phyloP scores from a whole-genome alignment of 2,113 vertebrate species.

The Callorhinus ursinus region DNA sequence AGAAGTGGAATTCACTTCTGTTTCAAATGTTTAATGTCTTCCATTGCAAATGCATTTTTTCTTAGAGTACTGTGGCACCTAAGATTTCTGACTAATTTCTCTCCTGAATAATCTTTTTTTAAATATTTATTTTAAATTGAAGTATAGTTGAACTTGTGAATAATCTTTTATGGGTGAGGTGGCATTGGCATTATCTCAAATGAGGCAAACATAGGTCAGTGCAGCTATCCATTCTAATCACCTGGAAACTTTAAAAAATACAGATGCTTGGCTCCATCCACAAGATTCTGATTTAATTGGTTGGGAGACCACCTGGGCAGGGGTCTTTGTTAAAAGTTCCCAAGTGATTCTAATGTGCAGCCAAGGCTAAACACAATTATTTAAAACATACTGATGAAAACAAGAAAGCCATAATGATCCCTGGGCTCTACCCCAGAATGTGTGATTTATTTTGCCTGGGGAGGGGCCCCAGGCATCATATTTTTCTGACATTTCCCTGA shows the following conservation, averaged over 20 bases:
- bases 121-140: neutral
- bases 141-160: neutral
- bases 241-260: neutral
- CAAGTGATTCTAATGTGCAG: neutral
- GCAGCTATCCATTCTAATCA: neutral
- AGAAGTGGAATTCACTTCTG: constrained; percentile 35
- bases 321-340: neutral
- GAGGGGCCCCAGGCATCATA: neutral
- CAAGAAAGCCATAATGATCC: neutral
- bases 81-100: neutral
- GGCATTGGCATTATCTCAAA: neutral
- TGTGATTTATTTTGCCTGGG: neutral
- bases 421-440: neutral
- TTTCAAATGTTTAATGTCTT: constrained; percentile 6
- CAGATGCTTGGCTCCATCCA: neutral
- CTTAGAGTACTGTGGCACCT: neutral
- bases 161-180: neutral
- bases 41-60: neutral
- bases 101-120: neutral
- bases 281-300: neutral
- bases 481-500: neutral
- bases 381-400: constrained; percentile 24
- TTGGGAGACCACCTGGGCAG: neutral
- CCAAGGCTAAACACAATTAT: neutral
- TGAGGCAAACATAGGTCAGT: neutral